Evolutionary conservation across 1,140 invertebrate genomes (phyloP).

Genomic region (Lutraria rhynchaena): DNA sequence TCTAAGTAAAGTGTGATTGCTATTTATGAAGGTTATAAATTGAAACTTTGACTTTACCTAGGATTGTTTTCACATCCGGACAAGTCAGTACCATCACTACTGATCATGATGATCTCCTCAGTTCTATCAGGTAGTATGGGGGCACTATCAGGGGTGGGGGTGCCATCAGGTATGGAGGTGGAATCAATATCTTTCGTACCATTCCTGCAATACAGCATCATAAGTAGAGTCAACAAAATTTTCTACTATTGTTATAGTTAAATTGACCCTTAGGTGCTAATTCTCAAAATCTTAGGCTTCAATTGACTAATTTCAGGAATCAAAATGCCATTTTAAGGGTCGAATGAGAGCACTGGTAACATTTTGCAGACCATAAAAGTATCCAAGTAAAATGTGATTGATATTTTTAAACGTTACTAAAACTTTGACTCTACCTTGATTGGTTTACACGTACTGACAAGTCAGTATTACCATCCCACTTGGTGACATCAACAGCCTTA

Average conservation of each 20-base stretch:
- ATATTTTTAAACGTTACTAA: conserved; percentile 16
- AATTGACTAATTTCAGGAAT: too few species aligned
- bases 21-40: too few species aligned
- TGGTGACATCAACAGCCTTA: background rate
- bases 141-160: background rate
- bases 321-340: background rate
- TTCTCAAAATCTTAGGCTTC: too few species aligned
- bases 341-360: background rate
- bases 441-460: too few species aligned
- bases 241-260: background rate
- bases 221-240: background rate
- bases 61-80: background rate
- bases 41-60: too few species aligned
- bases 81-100: background rate
- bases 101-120: background rate
- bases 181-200: too few species aligned
- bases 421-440: conserved; percentile 8
- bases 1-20: too few species aligned
- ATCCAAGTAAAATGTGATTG: background rate
- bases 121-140: background rate
- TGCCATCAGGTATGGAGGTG: background rate
- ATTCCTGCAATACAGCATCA: too few species aligned
- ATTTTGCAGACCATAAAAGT: conserved; percentile 3
- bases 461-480: conserved; percentile 4
- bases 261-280: background rate